Evolutionary conservation across 2,888 invertebrate genomes (phyloP), one percentile per base, ranked within the genome.

Genomic region (Bombylius major): DNA sequence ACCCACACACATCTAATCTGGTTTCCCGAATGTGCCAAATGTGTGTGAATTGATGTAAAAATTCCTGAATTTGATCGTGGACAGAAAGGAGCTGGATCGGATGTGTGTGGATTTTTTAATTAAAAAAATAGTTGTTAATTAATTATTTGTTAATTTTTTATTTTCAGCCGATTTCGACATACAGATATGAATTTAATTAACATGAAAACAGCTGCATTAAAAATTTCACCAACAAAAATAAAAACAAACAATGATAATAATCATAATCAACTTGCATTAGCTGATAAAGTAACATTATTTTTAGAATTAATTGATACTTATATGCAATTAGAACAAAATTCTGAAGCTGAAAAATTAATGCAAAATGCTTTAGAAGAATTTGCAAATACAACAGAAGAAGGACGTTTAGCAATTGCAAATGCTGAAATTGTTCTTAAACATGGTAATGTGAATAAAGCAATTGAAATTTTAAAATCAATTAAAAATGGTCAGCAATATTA

Each of bases 211-310:
- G 23, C 23, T 23, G 23, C 23, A 23, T 23, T 23, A 77, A n/a
- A 74, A 69, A 58, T 74, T 71, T 59, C 72, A 60, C 64, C 61
- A 62, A 8, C 70, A 67, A 42, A 72, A 67, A 60, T 60, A 65
- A 71, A 56, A 11, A 66, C 70, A 54, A 71, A 67, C 9, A 47
- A 47, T 56, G 75, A 76, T 49, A 32, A 31, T 47, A 54, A 56
- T 8, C 44, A 45, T 5, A 55, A 59, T 54, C 39, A 42, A 42
- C 11, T 42, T 11, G 39, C 39, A 11, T 42, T 42, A 42, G 79
- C 84, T 4, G 95, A 97, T 66, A 85, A 88, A 67, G 89, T 92
- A 0, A 87, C 90, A 0, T 78, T 96, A 59, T 95, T 87, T 72
- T 77, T 95, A 62, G 93, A 96, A 73, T 76, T 96, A 52, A 87